Percentiles rank a stretch among this genome's conserved stretches.
These are phyloP conservation scores for Brachionus paranguensis DNA, from an alignment of 1,140 invertebrate species.

Conservation along the genomic window DNA sequence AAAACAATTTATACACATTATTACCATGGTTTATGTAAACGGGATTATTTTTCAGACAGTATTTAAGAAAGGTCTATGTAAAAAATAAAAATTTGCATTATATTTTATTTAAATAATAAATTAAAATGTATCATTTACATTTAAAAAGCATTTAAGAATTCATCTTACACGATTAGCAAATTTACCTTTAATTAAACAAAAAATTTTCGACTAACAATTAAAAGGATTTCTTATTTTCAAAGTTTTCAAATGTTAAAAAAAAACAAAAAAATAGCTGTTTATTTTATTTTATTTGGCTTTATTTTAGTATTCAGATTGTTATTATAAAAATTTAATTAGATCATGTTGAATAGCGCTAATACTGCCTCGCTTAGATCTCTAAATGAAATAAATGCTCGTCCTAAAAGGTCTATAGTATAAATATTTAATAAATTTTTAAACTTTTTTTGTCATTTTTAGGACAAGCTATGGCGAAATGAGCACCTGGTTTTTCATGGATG, in stretches of 20 bases:
- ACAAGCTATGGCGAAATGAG: slow-evolving; percentile 39
- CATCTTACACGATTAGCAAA: background rate
- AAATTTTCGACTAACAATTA: background rate
- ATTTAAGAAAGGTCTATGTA: background rate
- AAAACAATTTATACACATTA: background rate
- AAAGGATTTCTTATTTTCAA: background rate
- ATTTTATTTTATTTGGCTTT: background rate
- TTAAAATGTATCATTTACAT: background rate
- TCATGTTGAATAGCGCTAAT: background rate
- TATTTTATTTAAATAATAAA: background rate
- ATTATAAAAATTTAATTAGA: background rate
- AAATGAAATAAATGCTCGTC: slow-evolving; percentile 24
- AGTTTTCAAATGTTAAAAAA: background rate
- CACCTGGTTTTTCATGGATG: slow-evolving; percentile 38
- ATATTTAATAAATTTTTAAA: background rate
- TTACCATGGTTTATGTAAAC: background rate
- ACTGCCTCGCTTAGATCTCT: background rate
- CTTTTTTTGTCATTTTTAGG: background rate
- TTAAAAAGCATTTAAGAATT: background rate
- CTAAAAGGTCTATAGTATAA: slow-evolving; percentile 1
- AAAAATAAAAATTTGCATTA: background rate
- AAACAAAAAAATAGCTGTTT: background rate
- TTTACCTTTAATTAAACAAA: background rate
- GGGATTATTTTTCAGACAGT: background rate
- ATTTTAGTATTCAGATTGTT: background rate